Evolutionary conservation across 2,888 invertebrate genomes (phyloP), one percentile per base, ranked within the genome.

Genomic region (Bugulina stolonifera): DNA sequence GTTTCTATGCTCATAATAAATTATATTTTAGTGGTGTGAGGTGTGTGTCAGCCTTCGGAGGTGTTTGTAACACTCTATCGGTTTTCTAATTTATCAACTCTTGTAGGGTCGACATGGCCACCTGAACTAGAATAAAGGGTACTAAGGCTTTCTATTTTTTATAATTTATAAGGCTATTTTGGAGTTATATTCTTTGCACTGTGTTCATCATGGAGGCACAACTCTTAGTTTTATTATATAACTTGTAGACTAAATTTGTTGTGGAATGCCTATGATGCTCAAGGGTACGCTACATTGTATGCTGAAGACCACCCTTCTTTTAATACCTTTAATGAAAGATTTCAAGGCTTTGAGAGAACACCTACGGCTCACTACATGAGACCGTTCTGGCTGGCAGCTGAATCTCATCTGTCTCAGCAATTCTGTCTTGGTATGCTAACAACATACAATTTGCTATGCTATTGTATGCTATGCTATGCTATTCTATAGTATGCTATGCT

Each of bases 301-400:
- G 80, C 80, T 2, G 83, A 83, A 73, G 83, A 83, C 74, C 78
- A 80, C 55, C 81, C 81, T 0, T 73, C 73, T 18, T 76, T 81
- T 27, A 78, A 79, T 22, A 78, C 78, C 18, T 83, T 83, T 74
- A 81, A 82, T 74, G 73, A 80, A 2, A 75, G 81, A 25, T 75
- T 81, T 22, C 79, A 78, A 69, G 83, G 83, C 18, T 83, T 83
- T 72, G 76, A 80, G 27, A 73, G 78, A 14, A 75, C 74, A 27
- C 82, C 83, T 0, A 80, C 80, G 0, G 81, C 82, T 72, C 83
- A 83, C 72, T 83, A 83, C 74, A 82, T 82, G 81, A 77, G 82
- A 3, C 80, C 80, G 10, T 82, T 83, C 73, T 83, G 81, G 81
- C 79, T 78, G 71, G 77, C 79, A 27, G 72, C 78, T 54, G 76